Base-by-base conservation (phyloP, 2,888 invertebrate genomes). In the Lasioglossum malachurum region DNA sequence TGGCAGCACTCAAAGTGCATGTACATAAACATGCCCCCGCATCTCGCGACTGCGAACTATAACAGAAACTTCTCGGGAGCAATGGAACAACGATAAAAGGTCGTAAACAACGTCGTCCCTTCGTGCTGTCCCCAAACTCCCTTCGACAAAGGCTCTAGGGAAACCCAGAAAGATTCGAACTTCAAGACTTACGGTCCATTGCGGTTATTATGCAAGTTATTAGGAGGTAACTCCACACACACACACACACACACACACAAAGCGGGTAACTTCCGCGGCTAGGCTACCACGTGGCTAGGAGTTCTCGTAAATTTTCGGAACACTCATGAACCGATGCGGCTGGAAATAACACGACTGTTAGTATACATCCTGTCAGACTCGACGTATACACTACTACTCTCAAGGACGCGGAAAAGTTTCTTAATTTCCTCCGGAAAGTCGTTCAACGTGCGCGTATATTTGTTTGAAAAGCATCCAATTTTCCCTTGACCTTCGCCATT, bases 61-160 rank as follows among this genome's bases (percentile, higher is more conserved):
- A 60, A 73, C 41, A 14, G 60, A 71, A 80, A 75, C 60, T 75
- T 64, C 49, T 23, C 35, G 16, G 49, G 31, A 49, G 64, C 64
- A 64, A 60, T 46, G 27, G 12, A 31, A 72, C 27, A 10, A 27
- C 12, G 35, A 41, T 31, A 74, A 14, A 60, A 75, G n/a, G 4
- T 72, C 46, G 10, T 60, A 49, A 81, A 49, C 27, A 64, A 73
- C 19, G 27, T 53, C 7, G 7, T 10, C 23, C 38, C 38, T 67
- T 82, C 69, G 69, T 77, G 38, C 12, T 19, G 14, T 38, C 12
- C 38, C 49, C 27, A 8, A 83, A 83, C 38, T 83, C 71, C 19
- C n/a, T 10, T n/a, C 12, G 53, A 31, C 38, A 14, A 38, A 35
- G 14, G 31, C 19, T 8, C 12, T 16, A 10, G 67, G 23, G n/a